Percentiles rank a stretch among this genome's conserved stretches.
phyloP scores from a whole-genome alignment of 2,797 vertebrate species.

The Arremon aurantiirostris region DNA sequence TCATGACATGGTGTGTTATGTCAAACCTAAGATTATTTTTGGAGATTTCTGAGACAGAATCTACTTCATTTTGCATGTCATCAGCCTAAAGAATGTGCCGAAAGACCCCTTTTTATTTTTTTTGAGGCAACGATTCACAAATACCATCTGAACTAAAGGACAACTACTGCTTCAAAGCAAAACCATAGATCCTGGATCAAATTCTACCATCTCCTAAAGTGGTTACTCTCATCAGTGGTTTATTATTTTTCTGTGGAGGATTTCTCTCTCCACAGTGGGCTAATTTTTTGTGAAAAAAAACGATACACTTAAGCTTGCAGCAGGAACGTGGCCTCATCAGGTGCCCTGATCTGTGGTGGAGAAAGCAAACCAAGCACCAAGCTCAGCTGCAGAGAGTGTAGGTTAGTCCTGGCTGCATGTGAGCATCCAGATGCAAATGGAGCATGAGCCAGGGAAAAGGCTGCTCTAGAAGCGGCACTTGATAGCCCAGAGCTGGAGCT shows the following conservation, averaged over 20 bases:
- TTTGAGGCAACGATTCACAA: conserved; percentile 26
- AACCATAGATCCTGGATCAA: conserved; percentile 37
- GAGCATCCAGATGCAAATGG: conserved; percentile 22
- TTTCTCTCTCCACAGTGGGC: not conserved
- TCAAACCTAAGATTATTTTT: conserved; percentile 65
- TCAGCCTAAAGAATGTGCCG: conserved; percentile 56
- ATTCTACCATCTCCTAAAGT: conserved; percentile 28
- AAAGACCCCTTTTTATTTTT: conserved; percentile 35
- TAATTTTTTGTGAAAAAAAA: not conserved
- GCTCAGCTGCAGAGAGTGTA: not conserved
- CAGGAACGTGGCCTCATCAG: not conserved
- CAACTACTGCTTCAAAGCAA: conserved; percentile 33
- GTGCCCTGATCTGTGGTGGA: not conserved
- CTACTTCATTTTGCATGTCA: conserved; percentile 61
- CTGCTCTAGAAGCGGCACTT: conserved; percentile 32
- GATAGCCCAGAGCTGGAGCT: conserved; percentile 32
- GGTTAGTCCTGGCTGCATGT: conserved; percentile 14
- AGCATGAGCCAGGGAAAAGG: not conserved
- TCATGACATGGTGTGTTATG: conserved; percentile 54
- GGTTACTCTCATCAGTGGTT: not conserved
- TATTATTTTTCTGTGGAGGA: not conserved
- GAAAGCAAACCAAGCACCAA: not conserved
- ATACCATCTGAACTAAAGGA: conserved; percentile 49
- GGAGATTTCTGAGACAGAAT: conserved; percentile 61
- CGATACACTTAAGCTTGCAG: not conserved